Evolutionary conservation across 2,888 invertebrate species (phyloP).

Genomic region (Cheilosia variabilis): DNA sequence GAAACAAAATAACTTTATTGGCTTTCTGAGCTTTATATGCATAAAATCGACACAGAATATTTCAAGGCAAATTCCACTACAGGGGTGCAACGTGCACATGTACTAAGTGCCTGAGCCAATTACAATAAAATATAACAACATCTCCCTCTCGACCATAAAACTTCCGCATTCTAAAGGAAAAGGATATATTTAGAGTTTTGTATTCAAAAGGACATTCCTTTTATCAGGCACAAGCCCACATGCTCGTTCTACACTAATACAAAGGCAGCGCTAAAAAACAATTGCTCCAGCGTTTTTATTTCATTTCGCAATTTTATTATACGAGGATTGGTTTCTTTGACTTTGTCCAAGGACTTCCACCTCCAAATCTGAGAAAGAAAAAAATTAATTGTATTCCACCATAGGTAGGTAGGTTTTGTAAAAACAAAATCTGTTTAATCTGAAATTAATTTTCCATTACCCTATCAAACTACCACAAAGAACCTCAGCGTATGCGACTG

Average conservation of each 20-base stretch:
- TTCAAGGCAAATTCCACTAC: too few species aligned
- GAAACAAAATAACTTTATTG: too few species aligned
- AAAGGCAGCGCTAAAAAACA: neutral
- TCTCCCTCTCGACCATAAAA: too few species aligned
- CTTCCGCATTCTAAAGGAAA: too few species aligned
- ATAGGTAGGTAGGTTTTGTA: neutral
- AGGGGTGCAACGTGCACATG: too few species aligned
- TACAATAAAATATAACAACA: too few species aligned
- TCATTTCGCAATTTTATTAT: constrained; percentile 51
- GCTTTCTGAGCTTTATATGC: too few species aligned
- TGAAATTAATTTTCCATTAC: constrained; percentile 65
- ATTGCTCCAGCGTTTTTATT: constrained; percentile 34
- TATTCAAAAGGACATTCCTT: neutral
- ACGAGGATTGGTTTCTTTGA: constrained; percentile 50
- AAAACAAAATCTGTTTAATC: constrained; percentile 48
- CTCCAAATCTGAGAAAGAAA: neutral
- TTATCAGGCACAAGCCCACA: neutral
- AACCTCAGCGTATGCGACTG: constrained; percentile 22
- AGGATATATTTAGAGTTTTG: too few species aligned
- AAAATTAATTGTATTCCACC: constrained; percentile 12
- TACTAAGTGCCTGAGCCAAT: too few species aligned
- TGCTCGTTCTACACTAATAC: neutral
- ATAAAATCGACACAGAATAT: too few species aligned
- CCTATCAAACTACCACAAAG: constrained; percentile 65
- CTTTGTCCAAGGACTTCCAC: neutral